phyloP scores from a whole-genome alignment of 2,888 invertebrate species.

The Cetonia aurata region DNA sequence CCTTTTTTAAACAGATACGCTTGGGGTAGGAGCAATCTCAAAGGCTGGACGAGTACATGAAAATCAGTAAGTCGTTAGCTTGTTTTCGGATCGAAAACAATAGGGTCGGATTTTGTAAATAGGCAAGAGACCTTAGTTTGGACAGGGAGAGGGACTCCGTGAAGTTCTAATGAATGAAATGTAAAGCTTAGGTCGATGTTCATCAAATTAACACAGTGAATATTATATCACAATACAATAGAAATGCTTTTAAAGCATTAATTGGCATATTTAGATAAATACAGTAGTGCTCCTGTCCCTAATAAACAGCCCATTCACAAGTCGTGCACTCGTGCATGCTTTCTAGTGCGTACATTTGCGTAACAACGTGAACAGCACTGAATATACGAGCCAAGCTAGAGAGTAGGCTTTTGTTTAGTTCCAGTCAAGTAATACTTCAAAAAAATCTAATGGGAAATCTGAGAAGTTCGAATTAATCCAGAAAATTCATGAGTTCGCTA shows the following conservation, averaged over 20 bases:
- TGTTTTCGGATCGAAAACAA: slow-evolving; percentile 1
- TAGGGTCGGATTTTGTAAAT: slow-evolving; percentile 5
- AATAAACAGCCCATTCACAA: too few relatives aligned
- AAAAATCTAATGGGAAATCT: too few relatives aligned
- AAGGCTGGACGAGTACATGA: slow-evolving; percentile 1
- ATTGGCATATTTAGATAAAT: too few relatives aligned
- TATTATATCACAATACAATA: not conserved
- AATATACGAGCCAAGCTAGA: too few relatives aligned
- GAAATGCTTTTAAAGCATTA: not conserved
- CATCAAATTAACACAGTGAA: not conserved
- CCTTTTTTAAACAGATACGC: slow-evolving; percentile 12
- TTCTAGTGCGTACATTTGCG: too few relatives aligned
- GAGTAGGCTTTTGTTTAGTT: too few relatives aligned
- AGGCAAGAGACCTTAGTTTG: slow-evolving; percentile 1
- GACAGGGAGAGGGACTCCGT: not conserved
- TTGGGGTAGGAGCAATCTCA: slow-evolving; percentile 3
- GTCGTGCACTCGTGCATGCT: too few relatives aligned
- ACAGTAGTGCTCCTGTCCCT: too few relatives aligned
- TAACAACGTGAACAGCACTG: too few relatives aligned
- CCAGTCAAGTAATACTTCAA: too few relatives aligned
- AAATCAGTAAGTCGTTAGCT: slow-evolving; percentile 16
- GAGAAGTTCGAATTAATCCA: too few relatives aligned
- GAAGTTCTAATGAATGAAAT: not conserved
- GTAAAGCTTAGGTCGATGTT: not conserved
- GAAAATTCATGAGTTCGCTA: too few relatives aligned